phyloP scores from a whole-genome alignment of 2,797 vertebrate species.

The Petrocephalus sullivani region DNA sequence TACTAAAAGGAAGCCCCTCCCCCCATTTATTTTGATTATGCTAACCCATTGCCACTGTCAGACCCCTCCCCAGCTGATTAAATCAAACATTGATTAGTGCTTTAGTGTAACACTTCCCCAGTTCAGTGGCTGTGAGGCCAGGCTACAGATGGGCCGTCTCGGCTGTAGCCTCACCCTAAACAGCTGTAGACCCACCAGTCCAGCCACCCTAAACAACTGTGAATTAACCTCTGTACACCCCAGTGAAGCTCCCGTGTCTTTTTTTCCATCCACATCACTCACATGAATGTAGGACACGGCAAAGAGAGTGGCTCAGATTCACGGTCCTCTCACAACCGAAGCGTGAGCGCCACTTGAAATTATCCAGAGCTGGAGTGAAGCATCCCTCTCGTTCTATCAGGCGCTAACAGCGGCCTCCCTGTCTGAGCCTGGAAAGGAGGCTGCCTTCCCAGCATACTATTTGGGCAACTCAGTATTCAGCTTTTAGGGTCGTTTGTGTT shows the following conservation, averaged over 20 bases:
- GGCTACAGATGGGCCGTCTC: no score
- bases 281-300: neutral
- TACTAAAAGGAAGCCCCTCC: no score
- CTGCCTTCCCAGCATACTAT: neutral
- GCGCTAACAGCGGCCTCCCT: neutral
- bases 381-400: neutral
- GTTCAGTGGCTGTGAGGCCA: no score
- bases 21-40: no score
- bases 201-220: constrained; percentile 9
- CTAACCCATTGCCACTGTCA: no score
- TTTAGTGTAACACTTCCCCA: no score
- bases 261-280: neutral
- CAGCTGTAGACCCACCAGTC: neutral
- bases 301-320: constrained; percentile 34
- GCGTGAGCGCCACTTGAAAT: neutral
- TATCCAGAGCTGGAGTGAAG: neutral
- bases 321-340: neutral
- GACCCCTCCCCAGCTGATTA: no score
- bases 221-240: constrained; percentile 11
- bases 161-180: neutral
- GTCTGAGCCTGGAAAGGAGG: neutral
- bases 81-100: no score
- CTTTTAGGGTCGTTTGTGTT: neutral
- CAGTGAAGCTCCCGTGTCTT: neutral
- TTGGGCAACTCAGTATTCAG: neutral